Evolutionary conservation across 2,113 vertebrate genomes (phyloP).

Genomic region (Ramphastos sulfuratus): DNA sequence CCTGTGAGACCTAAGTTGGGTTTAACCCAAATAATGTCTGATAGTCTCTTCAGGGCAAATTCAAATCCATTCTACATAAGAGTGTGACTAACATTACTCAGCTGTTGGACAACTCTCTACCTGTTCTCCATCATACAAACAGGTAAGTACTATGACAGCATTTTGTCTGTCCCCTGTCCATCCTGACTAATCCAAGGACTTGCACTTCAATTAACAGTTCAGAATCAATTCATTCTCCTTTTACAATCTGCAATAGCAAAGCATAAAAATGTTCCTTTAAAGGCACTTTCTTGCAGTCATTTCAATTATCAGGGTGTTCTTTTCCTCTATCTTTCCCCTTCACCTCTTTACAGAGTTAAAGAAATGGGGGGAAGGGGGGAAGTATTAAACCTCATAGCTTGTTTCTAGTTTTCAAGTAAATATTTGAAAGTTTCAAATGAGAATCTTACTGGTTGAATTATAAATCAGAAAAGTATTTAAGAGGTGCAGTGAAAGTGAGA

Average conservation of each 20-base stretch:
- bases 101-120: neutral
- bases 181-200: neutral
- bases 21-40: neutral
- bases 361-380: neutral
- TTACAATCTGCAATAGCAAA: neutral
- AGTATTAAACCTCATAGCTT: neutral
- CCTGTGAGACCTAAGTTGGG: neutral
- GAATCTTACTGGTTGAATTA: neutral
- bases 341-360: neutral
- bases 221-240: neutral
- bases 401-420: neutral
- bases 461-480: neutral
- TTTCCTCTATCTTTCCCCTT: neutral
- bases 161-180: neutral
- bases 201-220: neutral
- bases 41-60: neutral
- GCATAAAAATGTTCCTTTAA: neutral
- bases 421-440: neutral
- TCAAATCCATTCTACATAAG: neutral
- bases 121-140: neutral
- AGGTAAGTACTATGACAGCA: neutral
- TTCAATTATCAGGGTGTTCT: neutral
- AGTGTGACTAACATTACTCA: accelerated
- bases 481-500: neutral
- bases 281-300: neutral